A percentile compares a stretch with the other conserved stretches of the same genome.
phyloP scores from a whole-genome alignment of 2,888 invertebrate species.

The Drosophila basisetae region DNA sequence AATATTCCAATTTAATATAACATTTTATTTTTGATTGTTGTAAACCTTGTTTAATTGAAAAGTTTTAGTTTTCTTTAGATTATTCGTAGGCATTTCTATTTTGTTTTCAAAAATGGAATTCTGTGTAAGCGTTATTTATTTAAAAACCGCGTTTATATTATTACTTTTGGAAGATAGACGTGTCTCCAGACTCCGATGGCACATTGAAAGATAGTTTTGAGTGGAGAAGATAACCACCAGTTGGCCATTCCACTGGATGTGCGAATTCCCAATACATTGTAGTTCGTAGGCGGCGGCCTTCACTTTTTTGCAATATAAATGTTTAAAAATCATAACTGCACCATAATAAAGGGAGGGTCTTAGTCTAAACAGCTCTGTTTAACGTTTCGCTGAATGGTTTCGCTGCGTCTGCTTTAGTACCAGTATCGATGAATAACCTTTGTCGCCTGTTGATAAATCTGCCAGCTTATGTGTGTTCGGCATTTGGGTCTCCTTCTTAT shows the following conservation, averaged over 20 bases:
- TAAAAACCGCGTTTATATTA: not conserved
- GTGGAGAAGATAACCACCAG: not conserved
- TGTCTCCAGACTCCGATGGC: not conserved
- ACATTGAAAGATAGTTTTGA: not conserved
- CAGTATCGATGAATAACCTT: not conserved
- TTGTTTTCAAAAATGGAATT: not conserved
- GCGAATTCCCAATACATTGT: not conserved
- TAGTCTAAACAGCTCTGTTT: not conserved
- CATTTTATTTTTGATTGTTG: not conserved
- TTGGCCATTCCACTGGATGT: not conserved
- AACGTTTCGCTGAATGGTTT: not conserved
- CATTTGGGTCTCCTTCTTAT: not conserved
- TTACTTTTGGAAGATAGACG: not conserved
- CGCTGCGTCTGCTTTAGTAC: not conserved
- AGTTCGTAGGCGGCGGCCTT: not conserved
- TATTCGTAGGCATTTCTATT: not conserved
- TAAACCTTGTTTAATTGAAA: no score
- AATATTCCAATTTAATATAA: not conserved
- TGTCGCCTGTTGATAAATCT: not conserved
- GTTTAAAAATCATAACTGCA: not conserved
- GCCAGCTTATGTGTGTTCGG: not conserved
- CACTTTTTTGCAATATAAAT: not conserved
- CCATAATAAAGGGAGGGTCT: accelerated
- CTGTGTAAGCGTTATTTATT: not conserved
- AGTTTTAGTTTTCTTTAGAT: not conserved